Evolutionary conservation across 2,113 vertebrate genomes (phyloP).

Genomic region (Climacteris rufus): DNA sequence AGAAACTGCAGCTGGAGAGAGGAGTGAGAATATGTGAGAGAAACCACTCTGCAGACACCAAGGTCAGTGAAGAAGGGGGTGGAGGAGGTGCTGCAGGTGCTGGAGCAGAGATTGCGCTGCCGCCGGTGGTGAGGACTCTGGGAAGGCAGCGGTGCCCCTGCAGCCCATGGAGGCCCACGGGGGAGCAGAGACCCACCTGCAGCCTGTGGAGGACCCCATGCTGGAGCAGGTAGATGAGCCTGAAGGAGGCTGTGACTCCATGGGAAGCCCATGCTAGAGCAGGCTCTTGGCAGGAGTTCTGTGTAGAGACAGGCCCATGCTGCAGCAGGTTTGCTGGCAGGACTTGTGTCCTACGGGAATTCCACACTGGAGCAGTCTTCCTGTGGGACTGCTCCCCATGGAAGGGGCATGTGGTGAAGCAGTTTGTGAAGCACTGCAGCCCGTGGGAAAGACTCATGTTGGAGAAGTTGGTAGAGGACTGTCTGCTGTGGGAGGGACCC

Average conservation of each 20-base stretch:
- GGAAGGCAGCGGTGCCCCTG: neutral
- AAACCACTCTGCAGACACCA: neutral
- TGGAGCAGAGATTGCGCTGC: neutral
- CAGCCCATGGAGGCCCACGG: neutral
- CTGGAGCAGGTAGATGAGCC: neutral
- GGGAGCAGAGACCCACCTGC: neutral
- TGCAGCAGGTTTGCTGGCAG: neutral
- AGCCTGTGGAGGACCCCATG: neutral
- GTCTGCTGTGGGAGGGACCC: neutral
- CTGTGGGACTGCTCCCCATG: neutral
- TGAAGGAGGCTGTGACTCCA: neutral
- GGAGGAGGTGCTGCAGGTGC: neutral
- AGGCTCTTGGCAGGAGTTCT: neutral
- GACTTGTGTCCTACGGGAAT: neutral
- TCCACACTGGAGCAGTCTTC: neutral
- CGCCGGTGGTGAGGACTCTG: neutral
- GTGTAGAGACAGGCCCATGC: neutral
- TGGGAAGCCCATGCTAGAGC: neutral
- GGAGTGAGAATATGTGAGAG: neutral
- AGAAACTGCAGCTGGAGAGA: neutral
- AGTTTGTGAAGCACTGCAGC: neutral
- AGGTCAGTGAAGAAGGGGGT: neutral
- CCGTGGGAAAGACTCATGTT: fast-evolving
- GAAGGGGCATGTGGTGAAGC: neutral
- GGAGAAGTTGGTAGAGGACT: neutral